A percentile compares a stretch with the other conserved stretches of the same genome.
These are phyloP conservation scores for Tringa solitaria DNA, from an alignment of 2,113 vertebrate genomes.

Conservation along the genomic window DNA sequence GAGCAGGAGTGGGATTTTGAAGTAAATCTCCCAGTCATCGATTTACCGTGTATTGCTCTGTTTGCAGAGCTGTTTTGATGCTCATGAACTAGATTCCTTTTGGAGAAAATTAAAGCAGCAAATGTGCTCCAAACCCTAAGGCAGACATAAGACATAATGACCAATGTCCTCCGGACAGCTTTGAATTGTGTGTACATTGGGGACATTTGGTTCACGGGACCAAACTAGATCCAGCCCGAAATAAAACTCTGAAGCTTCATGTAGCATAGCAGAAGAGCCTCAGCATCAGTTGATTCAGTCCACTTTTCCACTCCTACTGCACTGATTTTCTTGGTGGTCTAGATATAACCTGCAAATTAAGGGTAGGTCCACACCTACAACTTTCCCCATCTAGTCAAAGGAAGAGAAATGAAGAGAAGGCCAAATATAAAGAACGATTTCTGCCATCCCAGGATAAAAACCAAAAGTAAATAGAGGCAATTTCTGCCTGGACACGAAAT, in stretches of 20 bases:
- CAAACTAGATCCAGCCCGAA: background rate
- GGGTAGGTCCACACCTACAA: background rate
- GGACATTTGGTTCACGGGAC: background rate
- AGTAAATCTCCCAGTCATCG: conserved; percentile 31
- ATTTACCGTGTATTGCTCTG: background rate
- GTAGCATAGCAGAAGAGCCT: background rate
- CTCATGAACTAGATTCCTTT: background rate
- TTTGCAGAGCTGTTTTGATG: conserved; percentile 10
- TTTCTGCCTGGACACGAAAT: background rate
- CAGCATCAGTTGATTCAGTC: background rate
- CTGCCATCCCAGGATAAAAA: background rate
- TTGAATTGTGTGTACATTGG: rapidly evolving
- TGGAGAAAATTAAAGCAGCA: conserved; percentile 15
- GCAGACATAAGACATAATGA: background rate
- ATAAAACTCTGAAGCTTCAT: background rate
- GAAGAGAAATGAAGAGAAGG: background rate
- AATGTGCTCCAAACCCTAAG: background rate
- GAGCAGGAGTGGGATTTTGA: conserved; percentile 25
- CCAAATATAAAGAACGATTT: background rate
- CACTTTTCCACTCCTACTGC: background rate
- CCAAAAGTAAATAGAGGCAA: background rate
- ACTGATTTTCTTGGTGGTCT: background rate
- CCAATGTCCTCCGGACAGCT: background rate
- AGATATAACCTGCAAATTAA: background rate
- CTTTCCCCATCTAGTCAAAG: background rate